A percentile compares a stretch with the other conserved stretches of the same genome.
These are phyloP conservation scores for Rosalia funebris DNA, from an alignment of 2,888 invertebrate species.

Conservation along the genomic window DNA sequence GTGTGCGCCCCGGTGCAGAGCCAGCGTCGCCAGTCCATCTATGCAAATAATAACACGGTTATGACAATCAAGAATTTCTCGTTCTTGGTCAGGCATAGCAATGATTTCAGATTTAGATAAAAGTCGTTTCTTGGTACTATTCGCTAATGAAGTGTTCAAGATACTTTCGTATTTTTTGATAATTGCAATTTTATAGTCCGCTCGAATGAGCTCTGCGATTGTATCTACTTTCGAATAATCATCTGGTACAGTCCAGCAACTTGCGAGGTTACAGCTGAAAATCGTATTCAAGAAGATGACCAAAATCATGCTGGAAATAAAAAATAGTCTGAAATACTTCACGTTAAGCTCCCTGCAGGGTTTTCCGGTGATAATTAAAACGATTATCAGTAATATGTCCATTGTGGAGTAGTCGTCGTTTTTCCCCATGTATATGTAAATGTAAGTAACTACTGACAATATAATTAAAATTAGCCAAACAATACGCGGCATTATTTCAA, in stretches of 20 bases:
- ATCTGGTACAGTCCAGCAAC: constrained; percentile 2
- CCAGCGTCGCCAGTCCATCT: constrained; percentile 8
- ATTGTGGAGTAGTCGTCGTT: neutral
- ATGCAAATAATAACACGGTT: constrained; percentile 4
- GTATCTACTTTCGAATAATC: neutral
- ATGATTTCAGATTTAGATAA: neutral
- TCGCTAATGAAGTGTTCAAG: neutral
- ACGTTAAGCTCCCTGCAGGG: neutral
- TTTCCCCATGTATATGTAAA: neutral
- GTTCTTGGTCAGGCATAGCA: neutral
- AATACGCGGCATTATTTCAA: neutral
- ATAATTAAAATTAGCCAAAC: neutral
- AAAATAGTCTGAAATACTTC: constrained; percentile 4
- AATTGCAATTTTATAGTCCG: neutral
- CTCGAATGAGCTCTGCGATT: neutral
- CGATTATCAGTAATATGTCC: neutral
- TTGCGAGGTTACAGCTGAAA: neutral
- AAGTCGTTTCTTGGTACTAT: neutral
- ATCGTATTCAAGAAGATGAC: constrained; percentile 7
- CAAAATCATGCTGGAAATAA: constrained; percentile 2
- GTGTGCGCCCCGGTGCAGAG: neutral
- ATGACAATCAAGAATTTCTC: constrained; percentile 7
- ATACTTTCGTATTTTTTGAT: neutral
- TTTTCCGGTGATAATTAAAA: neutral
- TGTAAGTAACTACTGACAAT: neutral